These are phyloP conservation scores for Tiaroga cobitis DNA, from an alignment of 2,797 vertebrate species.

Conservation along the genomic window DNA sequence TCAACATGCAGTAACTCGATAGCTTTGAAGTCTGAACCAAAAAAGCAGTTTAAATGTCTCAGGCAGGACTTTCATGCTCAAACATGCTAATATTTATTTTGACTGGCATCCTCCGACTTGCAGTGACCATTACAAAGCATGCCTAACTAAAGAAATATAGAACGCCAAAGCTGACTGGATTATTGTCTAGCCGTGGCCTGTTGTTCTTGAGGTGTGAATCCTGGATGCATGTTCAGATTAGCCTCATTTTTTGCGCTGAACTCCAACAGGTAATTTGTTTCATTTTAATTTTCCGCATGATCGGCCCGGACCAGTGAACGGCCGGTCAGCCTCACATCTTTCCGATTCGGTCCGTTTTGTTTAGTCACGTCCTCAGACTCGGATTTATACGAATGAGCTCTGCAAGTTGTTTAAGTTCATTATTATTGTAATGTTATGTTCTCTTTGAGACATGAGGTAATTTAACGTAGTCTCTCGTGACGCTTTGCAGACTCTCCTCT, in stretches of 20 bases:
- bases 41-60: background rate
- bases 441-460: background rate
- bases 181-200: background rate
- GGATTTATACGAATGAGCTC: background rate
- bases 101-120: background rate
- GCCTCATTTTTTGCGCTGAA: background rate
- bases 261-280: background rate
- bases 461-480: background rate
- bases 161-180: background rate
- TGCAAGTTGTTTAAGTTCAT: background rate
- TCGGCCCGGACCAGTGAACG: too few relatives aligned
- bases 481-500: background rate
- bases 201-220: background rate
- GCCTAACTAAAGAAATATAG: background rate
- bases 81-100: conserved; percentile 9
- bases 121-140: background rate
- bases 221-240: conserved; percentile 18
- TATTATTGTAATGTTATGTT: background rate
- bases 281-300: background rate
- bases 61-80: background rate
- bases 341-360: too few relatives aligned
- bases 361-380: background rate
- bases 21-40: background rate
- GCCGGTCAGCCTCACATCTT: too few relatives aligned
- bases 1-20: background rate